A percentile compares a stretch with the other conserved stretches of the same genome.
Evolutionary conservation across 2,797 vertebrate genomes (phyloP).

Genomic region (Emys orbicularis): DNA sequence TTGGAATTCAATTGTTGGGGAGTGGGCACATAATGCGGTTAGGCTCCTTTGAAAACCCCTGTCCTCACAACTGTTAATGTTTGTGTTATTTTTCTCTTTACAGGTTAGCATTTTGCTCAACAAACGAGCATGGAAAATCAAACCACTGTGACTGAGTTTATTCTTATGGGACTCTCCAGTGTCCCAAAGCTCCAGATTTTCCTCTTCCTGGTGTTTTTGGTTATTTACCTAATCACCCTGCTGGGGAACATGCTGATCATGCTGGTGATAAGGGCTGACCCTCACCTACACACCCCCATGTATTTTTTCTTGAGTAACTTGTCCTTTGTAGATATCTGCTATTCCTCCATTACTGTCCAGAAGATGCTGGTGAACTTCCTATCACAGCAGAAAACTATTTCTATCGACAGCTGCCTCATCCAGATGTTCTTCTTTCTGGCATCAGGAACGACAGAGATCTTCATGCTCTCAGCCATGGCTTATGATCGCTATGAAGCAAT

Average conservation of each 20-base stretch:
- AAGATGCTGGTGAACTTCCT: slow-evolving; percentile 22
- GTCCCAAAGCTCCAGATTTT: not conserved
- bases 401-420: not conserved
- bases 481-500: slow-evolving; percentile 41
- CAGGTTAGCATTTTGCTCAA: not conserved
- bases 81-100: not conserved
- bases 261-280: not conserved
- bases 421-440: slow-evolving; percentile 39
- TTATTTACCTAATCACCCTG: not conserved
- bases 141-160: not conserved
- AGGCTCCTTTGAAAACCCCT: too few relatives aligned
- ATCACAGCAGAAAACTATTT: not conserved
- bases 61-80: not conserved
- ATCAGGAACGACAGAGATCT: slow-evolving; percentile 7
- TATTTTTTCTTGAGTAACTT: not conserved
- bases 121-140: not conserved
- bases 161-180: slow-evolving; percentile 15
- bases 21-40: too few relatives aligned
- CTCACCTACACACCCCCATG: not conserved
- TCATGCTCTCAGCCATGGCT: slow-evolving; percentile 47
- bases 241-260: not conserved
- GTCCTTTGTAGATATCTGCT: slow-evolving; percentile 31
- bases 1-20: too few relatives aligned
- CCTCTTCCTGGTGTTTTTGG: not conserved
- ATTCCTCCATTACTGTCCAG: slow-evolving; percentile 31